phyloP scores from a whole-genome alignment of 2,797 vertebrate genomes.

The Bovichtus diacanthus region DNA sequence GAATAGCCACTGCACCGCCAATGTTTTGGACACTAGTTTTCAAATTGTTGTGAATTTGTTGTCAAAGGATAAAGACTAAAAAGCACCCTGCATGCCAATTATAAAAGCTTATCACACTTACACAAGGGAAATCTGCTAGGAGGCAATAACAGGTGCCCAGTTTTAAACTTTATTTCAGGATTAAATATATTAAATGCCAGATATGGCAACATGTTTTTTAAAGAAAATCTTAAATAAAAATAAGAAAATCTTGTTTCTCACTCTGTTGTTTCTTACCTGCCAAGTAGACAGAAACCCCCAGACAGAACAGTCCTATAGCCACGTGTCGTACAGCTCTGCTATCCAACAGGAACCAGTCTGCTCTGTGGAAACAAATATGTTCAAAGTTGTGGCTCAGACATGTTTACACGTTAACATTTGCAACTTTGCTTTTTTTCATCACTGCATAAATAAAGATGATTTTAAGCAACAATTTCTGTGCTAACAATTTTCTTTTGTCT shows the following conservation, averaged over 20 bases:
- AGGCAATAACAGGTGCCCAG: not conserved
- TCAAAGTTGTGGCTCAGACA: not conserved
- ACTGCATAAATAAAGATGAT: not conserved
- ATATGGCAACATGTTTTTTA: not conserved
- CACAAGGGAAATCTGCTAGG: not conserved
- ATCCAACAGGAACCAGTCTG: conserved; percentile 92
- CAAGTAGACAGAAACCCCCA: conserved; percentile 90
- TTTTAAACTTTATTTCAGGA: not conserved
- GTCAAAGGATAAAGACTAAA: not conserved
- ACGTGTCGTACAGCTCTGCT: conserved; percentile 88
- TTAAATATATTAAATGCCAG: not conserved
- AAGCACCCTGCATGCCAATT: not conserved
- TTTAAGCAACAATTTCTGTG: not conserved
- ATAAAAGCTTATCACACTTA: not conserved
- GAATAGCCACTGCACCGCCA: conserved; percentile 32
- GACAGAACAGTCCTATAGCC: conserved; percentile 92
- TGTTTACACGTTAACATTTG: not conserved
- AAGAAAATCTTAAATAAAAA: not conserved
- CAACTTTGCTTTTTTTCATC: not conserved
- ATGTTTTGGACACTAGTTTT: conserved; percentile 29
- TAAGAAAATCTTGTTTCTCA: not conserved
- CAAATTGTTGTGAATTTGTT: conserved; percentile 6
- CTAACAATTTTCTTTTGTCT: not conserved
- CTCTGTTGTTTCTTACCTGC: conserved; percentile 85
- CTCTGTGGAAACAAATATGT: conserved; percentile 80